Conservation (phyloP, 2,888 invertebrate genomes). For the Acanthosepion esculentum region DNA sequence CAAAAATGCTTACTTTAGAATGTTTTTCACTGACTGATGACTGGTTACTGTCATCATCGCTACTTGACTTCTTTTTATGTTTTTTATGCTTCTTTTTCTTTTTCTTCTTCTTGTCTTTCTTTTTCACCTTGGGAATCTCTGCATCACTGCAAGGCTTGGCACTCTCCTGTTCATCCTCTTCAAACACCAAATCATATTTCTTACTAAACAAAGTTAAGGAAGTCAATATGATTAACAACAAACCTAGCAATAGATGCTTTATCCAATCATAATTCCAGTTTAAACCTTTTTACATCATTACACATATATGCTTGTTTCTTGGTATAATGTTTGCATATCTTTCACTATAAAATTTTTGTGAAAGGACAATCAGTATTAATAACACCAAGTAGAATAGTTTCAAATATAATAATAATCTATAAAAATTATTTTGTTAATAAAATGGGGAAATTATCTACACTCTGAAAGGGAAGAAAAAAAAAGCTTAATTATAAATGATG, state of each 20-base stretch:
- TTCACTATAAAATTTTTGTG: no score
- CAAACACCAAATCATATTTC: slow-evolving; percentile 65
- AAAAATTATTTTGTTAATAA: no score
- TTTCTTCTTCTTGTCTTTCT: slow-evolving; percentile 54
- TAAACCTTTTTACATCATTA: no score
- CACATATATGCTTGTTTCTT: no score
- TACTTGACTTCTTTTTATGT: slow-evolving; percentile 24
- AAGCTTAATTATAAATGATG: no score
- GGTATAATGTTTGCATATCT: no score
- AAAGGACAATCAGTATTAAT: neutral
- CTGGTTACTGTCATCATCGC: slow-evolving; percentile 47
- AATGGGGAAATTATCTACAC: no score
- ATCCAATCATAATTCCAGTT: no score
- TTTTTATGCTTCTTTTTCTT: slow-evolving; percentile 52
- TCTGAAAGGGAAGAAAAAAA: no score
- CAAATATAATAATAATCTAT: no score
- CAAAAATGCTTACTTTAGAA: slow-evolving; percentile 49
- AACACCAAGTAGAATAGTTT: neutral
- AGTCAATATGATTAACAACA: neutral
- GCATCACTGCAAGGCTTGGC: neutral
- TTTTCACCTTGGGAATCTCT: slow-evolving; percentile 55
- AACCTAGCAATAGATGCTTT: neutral
- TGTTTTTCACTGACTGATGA: slow-evolving; percentile 40
- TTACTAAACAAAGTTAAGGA: slow-evolving; percentile 58
- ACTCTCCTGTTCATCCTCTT: slow-evolving; percentile 56